phyloP scores from a whole-genome alignment of 2,888 invertebrate genomes.

The Acrocera orbiculus region DNA sequence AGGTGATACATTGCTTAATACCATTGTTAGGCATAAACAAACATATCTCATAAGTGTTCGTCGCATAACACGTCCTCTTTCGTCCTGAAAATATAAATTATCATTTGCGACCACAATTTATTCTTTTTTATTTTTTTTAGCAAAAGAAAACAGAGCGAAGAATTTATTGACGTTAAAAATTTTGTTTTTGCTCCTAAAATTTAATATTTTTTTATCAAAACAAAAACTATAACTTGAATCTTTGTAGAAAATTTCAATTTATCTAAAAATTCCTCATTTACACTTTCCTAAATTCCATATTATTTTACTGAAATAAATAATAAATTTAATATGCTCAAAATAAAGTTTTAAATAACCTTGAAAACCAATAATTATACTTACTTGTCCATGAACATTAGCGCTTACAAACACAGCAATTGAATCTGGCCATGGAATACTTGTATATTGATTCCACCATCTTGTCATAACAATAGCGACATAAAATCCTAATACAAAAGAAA shows the following conservation, averaged over 20 bases:
- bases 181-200: no score
- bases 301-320: not conserved
- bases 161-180: no score
- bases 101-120: no score
- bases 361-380: slow-evolving; percentile 20
- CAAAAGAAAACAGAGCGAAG: no score
- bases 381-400: slow-evolving; percentile 65
- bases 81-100: slow-evolving; percentile 50
- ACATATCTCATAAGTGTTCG: slow-evolving; percentile 68
- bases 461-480: slow-evolving; percentile 86
- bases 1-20: slow-evolving; percentile 70
- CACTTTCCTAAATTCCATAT: not conserved
- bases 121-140: no score
- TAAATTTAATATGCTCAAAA: not conserved
- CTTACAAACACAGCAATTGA: slow-evolving; percentile 73
- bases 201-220: not conserved
- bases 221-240: no score
- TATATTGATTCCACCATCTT: slow-evolving; percentile 83
- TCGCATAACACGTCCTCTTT: slow-evolving; percentile 63
- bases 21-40: slow-evolving; percentile 75
- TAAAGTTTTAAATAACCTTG: no score
- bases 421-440: slow-evolving; percentile 71
- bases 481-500: slow-evolving; percentile 87
- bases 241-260: no score
- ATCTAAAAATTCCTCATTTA: not conserved